A percentile compares a stretch with the other conserved stretches of the same genome.
phyloP scores from a whole-genome alignment of 2,797 vertebrate genomes.

The Glossophaga mutica region DNA sequence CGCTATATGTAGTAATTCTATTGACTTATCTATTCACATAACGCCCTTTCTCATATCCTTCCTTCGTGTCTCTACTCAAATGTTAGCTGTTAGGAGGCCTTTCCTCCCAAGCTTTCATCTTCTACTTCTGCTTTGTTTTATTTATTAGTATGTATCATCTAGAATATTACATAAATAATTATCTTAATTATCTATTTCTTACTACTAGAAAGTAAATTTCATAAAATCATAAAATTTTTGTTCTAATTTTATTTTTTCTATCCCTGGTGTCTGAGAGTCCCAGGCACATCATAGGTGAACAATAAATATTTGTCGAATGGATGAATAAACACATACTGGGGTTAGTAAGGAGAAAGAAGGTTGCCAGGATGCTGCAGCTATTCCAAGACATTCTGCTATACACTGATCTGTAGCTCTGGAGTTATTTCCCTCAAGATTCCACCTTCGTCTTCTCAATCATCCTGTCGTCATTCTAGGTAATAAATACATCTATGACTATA shows the following conservation, averaged over 20 bases:
- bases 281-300: neutral
- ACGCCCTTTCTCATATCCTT: neutral
- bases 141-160: neutral
- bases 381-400: neutral
- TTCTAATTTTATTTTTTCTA: neutral
- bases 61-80: neutral
- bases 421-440: neutral
- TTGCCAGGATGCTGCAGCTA: neutral
- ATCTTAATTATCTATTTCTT: neutral
- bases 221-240: neutral
- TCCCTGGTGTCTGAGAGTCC: neutral
- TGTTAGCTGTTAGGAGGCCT: neutral
- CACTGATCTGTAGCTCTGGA: neutral
- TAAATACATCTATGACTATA: neutral
- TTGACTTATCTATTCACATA: neutral
- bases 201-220: neutral
- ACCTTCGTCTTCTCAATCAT: neutral
- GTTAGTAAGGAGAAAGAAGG: neutral
- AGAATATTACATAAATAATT: neutral
- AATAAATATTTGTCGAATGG: neutral
- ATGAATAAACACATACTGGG: neutral
- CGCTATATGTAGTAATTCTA: neutral
- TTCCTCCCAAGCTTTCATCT: neutral
- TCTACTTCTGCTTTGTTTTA: neutral
- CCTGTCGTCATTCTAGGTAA: neutral